Evolutionary conservation across 1,140 invertebrate genomes (phyloP).

Genomic region (Dendroctonus valens): DNA sequence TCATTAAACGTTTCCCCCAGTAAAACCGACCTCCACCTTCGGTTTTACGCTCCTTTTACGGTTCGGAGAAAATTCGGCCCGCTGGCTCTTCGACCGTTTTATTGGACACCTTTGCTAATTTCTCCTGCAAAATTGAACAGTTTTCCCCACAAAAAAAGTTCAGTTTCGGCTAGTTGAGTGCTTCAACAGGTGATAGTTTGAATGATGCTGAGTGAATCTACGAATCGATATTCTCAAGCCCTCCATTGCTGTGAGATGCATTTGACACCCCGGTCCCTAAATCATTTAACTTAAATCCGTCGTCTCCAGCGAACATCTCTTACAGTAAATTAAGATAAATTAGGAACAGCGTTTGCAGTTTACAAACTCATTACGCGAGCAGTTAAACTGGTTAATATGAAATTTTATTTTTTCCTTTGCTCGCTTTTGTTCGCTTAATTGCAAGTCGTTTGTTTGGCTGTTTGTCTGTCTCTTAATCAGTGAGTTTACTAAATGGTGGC

Average conservation of each 20-base stretch:
- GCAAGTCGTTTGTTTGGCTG: too few species aligned
- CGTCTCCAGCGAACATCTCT: constrained; percentile 29
- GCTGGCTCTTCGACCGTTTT: constrained; percentile 7
- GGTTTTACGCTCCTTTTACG: constrained; percentile 23
- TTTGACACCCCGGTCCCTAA: constrained; percentile 25
- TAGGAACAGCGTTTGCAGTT: constrained; percentile 26
- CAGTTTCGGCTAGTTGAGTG: too few species aligned
- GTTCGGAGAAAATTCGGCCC: constrained; percentile 10
- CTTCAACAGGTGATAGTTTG: too few species aligned
- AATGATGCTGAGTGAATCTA: background rate
- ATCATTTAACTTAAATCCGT: constrained; percentile 31
- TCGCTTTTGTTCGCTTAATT: background rate
- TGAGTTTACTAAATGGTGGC: too few species aligned
- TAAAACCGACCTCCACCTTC: constrained; percentile 15
- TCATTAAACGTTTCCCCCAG: constrained; percentile 22
- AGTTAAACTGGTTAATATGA: constrained; percentile 24
- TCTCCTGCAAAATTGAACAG: constrained; percentile 5
- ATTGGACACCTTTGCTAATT: constrained; percentile 20
- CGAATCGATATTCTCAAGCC: constrained; percentile 10
- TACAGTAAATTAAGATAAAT: constrained; percentile 31
- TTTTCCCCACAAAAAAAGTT: background rate
- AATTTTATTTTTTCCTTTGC: constrained; percentile 16
- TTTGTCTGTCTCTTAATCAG: too few species aligned
- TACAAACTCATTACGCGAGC: constrained; percentile 29
- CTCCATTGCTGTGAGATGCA: constrained; percentile 8